phyloP scores from a whole-genome alignment of 2,797 vertebrate species.

The Squalus acanthias region DNA sequence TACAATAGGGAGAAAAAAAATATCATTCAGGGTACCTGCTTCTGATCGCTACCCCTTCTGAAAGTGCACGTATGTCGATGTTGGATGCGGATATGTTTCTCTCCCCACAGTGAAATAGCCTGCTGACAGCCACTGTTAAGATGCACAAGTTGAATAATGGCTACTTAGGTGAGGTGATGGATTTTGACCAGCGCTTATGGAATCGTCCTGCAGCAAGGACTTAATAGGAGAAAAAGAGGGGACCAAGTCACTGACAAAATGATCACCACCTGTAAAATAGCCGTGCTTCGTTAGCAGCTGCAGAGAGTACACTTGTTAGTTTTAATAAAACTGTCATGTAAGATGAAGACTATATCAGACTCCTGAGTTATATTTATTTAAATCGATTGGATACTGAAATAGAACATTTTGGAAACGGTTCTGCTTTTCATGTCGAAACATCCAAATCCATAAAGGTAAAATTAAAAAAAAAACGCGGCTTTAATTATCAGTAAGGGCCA shows the following conservation, averaged over 20 bases:
- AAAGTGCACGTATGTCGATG: too few relatives aligned
- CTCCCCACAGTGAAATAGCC: not conserved
- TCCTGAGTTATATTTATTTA: not conserved
- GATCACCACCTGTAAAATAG: constrained; percentile 4
- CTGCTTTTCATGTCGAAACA: not conserved
- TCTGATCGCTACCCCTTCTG: not conserved
- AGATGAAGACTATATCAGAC: not conserved
- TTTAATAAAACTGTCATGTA: not conserved
- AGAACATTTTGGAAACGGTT: not conserved
- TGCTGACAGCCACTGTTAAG: not conserved
- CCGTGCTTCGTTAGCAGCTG: not conserved
- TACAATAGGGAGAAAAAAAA: not conserved
- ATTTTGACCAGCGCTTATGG: not conserved
- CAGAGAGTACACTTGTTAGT: not conserved
- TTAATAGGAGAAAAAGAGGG: not conserved
- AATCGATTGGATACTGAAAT: not conserved
- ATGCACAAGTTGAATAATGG: not conserved
- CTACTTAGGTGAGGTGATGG: not conserved
- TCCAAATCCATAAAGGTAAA: constrained; percentile 12
- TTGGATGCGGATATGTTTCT: not conserved
- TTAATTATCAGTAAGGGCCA: not conserved
- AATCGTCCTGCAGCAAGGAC: not conserved
- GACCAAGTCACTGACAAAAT: not conserved
- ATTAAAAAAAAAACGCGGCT: not conserved
- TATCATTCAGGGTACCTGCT: not conserved